Evolutionary conservation across 2,888 invertebrate species (phyloP).

Genomic region (Odiellus spinosus): DNA sequence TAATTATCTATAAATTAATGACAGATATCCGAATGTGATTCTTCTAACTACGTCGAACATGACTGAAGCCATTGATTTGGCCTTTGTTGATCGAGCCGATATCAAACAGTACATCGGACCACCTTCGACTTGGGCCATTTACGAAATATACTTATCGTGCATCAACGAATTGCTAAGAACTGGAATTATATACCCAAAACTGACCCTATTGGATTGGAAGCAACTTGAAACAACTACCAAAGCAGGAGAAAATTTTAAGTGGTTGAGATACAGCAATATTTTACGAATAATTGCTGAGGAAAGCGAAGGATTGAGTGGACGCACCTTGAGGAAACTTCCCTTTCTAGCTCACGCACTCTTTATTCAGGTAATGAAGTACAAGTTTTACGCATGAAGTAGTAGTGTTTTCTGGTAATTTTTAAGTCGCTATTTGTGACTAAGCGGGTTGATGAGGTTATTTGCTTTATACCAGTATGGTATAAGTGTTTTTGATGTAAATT

Average conservation of each 20-base stretch:
- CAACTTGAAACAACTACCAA: slow-evolving; percentile 1
- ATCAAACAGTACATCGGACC: slow-evolving; percentile 74
- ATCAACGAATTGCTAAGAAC: slow-evolving; percentile 64
- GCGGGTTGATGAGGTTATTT: too few relatives aligned
- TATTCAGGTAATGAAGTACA: slow-evolving; percentile 2
- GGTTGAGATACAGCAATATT: too few relatives aligned
- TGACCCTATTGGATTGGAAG: slow-evolving; percentile 1
- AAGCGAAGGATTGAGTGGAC: slow-evolving; percentile 60
- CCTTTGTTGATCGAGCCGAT: slow-evolving; percentile 91
- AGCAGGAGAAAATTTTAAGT: background rate
- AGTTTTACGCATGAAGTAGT: too few relatives aligned
- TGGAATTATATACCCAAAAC: slow-evolving; percentile 12
- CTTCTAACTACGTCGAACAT: slow-evolving; percentile 91
- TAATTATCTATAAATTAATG: background rate
- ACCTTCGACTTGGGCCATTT: slow-evolving; percentile 61
- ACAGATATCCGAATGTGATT: slow-evolving; percentile 66
- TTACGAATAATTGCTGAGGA: slow-evolving; percentile 23
- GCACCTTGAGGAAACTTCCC: slow-evolving; percentile 71
- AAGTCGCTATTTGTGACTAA: too few relatives aligned
- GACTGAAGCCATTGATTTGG: slow-evolving; percentile 78
- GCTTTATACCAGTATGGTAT: too few relatives aligned
- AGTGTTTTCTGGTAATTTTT: too few relatives aligned
- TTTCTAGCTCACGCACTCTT: slow-evolving; percentile 45
- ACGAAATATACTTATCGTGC: slow-evolving; percentile 65
- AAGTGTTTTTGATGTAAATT: too few relatives aligned